A percentile compares a stretch with the other conserved stretches of the same genome.
Conservation (phyloP, 2,113 vertebrate genomes). For the Perognathus longimembris region DNA sequence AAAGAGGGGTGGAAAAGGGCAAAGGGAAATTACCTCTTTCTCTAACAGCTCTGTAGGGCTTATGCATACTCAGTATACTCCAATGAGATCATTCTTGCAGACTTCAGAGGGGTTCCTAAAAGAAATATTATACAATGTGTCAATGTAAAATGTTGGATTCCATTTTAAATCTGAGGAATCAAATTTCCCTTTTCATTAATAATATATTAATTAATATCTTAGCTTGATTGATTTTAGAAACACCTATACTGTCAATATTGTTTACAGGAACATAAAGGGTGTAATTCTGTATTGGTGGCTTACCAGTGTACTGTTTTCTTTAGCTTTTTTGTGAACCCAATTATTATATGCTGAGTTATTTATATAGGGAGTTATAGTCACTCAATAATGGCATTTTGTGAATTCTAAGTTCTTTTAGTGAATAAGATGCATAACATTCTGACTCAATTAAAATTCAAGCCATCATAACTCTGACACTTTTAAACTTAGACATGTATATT, state of each 20-base stretch:
- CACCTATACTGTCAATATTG: not conserved
- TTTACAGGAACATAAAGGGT: conserved; percentile 24
- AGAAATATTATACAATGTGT: conserved; percentile 53
- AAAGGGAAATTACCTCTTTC: conserved; percentile 81
- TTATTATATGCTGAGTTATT: not conserved
- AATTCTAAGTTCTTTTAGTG: not conserved
- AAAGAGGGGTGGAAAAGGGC: conserved; percentile 81
- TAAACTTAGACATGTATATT: not conserved
- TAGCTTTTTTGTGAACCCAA: not conserved
- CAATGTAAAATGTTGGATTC: conserved; percentile 40
- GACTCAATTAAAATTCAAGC: conserved; percentile 42
- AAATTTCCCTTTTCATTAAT: conserved; percentile 58
- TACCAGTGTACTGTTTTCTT: not conserved
- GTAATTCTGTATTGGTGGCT: not conserved
- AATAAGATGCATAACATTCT: not conserved
- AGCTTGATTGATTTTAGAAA: conserved; percentile 4
- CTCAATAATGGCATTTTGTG: conserved; percentile 23
- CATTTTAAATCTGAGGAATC: conserved; percentile 52
- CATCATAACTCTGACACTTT: conserved; percentile 16
- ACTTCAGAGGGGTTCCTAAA: conserved; percentile 21
- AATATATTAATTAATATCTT: conserved; percentile 60
- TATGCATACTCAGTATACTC: conserved; percentile 59
- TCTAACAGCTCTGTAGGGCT: conserved; percentile 71
- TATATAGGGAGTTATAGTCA: conserved; percentile 53
- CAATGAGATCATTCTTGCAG: conserved; percentile 47